Evolutionary conservation across 1,140 invertebrate species (phyloP).

Genomic region (Ephestia elutella): DNA sequence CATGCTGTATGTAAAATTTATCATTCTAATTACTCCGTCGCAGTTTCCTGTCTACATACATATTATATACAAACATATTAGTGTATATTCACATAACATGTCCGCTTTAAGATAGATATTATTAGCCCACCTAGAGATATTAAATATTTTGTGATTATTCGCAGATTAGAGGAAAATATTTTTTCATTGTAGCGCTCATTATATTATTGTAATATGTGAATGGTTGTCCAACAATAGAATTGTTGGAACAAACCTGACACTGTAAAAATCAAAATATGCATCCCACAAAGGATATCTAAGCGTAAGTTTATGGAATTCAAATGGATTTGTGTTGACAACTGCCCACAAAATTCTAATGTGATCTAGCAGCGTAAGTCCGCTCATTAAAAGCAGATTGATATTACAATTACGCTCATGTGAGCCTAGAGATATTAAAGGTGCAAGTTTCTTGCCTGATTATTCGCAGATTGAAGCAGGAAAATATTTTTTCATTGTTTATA

Average conservation of each 20-base stretch:
- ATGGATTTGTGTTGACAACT: too few species aligned
- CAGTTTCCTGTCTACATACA: conserved; percentile 29
- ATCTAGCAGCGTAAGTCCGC: too few species aligned
- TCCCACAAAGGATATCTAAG: too few species aligned
- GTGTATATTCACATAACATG: conserved; percentile 44
- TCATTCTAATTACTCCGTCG: conserved; percentile 25
- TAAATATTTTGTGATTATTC: conserved; percentile 46
- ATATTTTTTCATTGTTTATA: conserved; percentile 60
- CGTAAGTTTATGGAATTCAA: too few species aligned
- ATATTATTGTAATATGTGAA: conserved; percentile 21
- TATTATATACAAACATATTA: conserved; percentile 17
- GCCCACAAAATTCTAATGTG: too few species aligned
- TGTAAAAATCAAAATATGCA: too few species aligned
- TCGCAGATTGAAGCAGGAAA: conserved; percentile 59
- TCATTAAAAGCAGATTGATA: conserved; percentile 52
- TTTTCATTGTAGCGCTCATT: conserved; percentile 58
- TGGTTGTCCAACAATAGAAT: background rate
- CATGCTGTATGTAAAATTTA: background rate
- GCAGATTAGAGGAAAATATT: conserved; percentile 61
- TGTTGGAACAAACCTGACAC: too few species aligned
- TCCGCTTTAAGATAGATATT: conserved; percentile 52
- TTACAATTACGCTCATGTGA: conserved; percentile 47
- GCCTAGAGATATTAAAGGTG: conserved; percentile 42
- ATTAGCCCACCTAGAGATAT: conserved; percentile 49
- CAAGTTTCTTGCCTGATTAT: conserved; percentile 46